phyloP scores from a whole-genome alignment of 2,113 vertebrate genomes.

The Tenrec ecaudatus region DNA sequence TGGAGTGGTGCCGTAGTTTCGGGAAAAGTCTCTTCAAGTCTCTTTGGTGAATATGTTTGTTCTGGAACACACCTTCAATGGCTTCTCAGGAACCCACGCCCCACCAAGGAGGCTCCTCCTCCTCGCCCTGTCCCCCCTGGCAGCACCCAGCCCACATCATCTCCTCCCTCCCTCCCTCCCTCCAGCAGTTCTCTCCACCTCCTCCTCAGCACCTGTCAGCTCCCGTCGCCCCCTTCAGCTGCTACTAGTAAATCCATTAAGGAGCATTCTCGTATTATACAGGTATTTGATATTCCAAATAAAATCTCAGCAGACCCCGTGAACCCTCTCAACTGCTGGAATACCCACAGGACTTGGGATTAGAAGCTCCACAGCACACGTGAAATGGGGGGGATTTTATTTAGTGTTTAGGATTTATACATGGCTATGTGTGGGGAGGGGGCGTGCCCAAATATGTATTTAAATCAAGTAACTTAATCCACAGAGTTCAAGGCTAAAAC shows the following conservation, averaged over 20 bases:
- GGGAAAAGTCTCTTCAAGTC: not conserved
- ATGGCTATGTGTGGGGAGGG: not conserved
- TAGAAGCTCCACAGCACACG: slow-evolving; percentile 72
- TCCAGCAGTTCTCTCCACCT: slow-evolving; percentile 56
- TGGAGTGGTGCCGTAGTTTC: not conserved
- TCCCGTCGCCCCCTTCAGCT: slow-evolving; percentile 76
- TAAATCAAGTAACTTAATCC: slow-evolving; percentile 83
- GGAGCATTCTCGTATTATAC: slow-evolving; percentile 75
- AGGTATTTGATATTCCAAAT: slow-evolving; percentile 79
- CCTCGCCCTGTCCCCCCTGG: slow-evolving; percentile 16
- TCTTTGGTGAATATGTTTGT: not conserved
- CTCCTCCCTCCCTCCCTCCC: slow-evolving; percentile 68
- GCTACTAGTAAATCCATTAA: slow-evolving; percentile 80
- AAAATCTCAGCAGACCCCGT: slow-evolving; percentile 77
- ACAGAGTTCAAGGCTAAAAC: slow-evolving; percentile 78
- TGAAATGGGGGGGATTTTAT: slow-evolving; percentile 78
- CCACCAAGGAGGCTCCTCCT: slow-evolving; percentile 57
- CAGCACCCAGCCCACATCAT: slow-evolving; percentile 60
- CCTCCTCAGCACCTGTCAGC: slow-evolving; percentile 69
- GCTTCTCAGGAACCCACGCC: slow-evolving; percentile 12
- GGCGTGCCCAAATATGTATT: slow-evolving; percentile 68
- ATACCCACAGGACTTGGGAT: slow-evolving; percentile 82
- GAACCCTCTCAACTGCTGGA: slow-evolving; percentile 77
- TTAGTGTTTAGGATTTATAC: slow-evolving; percentile 75
- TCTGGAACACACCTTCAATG: not conserved